Base-by-base conservation (phyloP, 2,888 invertebrate species). In the Toxonevra muliebris region DNA sequence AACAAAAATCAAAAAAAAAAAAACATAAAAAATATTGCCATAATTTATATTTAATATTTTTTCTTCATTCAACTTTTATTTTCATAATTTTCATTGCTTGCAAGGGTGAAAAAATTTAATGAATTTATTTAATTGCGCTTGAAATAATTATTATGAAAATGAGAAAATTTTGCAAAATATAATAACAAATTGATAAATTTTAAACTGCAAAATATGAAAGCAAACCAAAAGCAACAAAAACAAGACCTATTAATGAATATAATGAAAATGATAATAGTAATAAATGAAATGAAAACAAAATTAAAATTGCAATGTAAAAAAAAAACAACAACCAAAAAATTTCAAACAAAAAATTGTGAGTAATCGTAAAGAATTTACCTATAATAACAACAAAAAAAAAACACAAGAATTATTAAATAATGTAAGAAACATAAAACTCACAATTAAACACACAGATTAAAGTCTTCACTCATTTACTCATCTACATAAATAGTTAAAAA, bases 1-100 rank as follows among this genome's bases (percentile, higher is more conserved):
- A 66, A 59, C 12, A 11, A n/a, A 58, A 17, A 20, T 50, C 55
- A 45, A 55, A 60, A 59, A 67, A 64, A 17, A 53, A 65, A 59
- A 61, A 54, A 45, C 48, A 15, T 4, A 53, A 57, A 57, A 57
- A 57, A 30, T 57, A 20, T 43, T 58, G 15, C n/a, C n/a, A 19
- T 9, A 42, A 58, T 43, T 58, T 58, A n/a, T 17, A 53, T 17
- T 53, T 53, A 17, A 7, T 7, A 17, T 15, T 53, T 17, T 17
- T 5, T 30, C 30, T 30, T 30, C 2, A 30, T 30, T 30, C 2
- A 30, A 4, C 7, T 30, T 30, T 30, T 30, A 30, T 30, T 2
- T 30, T 30, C 30, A 30, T 30, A 30, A 30, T 4, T 30, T 30
- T 30, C n/a, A n/a, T n/a, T n/a, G n/a, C n/a, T n/a, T n/a, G n/a